Evolutionary conservation across 2,888 invertebrate species (phyloP), one percentile per base, ranked within the genome.

Genomic region (Amphipoea lucens): DNA sequence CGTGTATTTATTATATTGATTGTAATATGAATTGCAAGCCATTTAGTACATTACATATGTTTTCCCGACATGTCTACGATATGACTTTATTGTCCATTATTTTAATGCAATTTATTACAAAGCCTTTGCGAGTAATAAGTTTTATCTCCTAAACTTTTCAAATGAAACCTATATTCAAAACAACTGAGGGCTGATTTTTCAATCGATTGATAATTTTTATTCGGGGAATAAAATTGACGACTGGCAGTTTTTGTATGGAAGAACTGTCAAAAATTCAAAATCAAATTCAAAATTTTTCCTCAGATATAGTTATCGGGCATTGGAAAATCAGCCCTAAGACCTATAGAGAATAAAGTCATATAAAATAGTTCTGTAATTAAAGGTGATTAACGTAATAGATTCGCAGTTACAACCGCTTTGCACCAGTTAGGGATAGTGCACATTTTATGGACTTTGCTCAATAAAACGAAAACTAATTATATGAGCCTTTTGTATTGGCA

Each of bases 401-500:
- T 79, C 54, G 42, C 29, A 69, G 68, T 75, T 73, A 77, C 48
- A 65, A 20, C 62, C 51, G n/a, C 36, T 66, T 76, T 72, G 78
- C 42, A 78, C 60, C 65, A 60, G 73, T 83, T 70, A 82, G 17
- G 73, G 51, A 83, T 88, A 85, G 85, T 80, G 76, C 63, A 74
- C 76, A 62, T 75, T 88, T 83, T 85, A 88, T 86, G 74, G 66
- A 66, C 67, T 73, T 62, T 75, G 65, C 79, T 82, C 79, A 85
- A 78, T 83, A 78, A 81, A 86, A 86, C n/a, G 54, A 75, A 87
- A 87, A 87, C 78, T 86, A 86, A 86, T 87, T 84, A 87, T 67
- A 81, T 66, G 60, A 82, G 73, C 36, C 74, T 76, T 85, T 83
- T 76, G 62, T 76, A 78, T 74, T 63, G 78, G 78, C 69, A 73